Conservation (phyloP, 2,888 invertebrate genomes). For the Nemurella pictetii region DNA sequence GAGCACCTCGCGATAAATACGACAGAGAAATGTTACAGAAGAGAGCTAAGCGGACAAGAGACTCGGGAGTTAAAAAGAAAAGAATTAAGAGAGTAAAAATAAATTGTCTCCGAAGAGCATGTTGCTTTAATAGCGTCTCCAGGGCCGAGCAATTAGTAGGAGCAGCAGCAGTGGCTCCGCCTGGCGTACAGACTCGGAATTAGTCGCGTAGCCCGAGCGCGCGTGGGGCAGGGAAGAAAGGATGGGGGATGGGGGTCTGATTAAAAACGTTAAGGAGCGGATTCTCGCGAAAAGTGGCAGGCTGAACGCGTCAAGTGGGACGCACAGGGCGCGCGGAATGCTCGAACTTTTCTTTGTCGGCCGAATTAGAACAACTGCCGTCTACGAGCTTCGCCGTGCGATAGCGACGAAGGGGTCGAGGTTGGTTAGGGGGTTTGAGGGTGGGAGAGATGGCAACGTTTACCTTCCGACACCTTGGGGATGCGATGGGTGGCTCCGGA, state of each 20-base stretch:
- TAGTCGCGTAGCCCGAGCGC: conserved; percentile 44
- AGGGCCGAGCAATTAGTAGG: conserved; percentile 51
- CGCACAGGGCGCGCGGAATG: not conserved
- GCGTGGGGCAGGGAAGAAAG: conserved; percentile 24
- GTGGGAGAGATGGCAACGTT: not conserved
- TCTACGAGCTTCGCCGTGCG: not conserved
- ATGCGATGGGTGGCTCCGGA: not conserved
- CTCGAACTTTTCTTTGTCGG: not conserved
- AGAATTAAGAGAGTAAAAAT: conserved; percentile 47
- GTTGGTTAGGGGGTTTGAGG: not conserved
- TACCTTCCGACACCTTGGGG: not conserved
- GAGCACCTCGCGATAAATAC: not conserved
- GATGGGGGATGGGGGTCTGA: conserved; percentile 32
- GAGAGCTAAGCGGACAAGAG: conserved; percentile 21
- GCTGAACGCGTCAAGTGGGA: conserved; percentile 28
- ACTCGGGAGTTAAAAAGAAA: conserved; percentile 34
- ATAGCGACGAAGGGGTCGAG: not conserved
- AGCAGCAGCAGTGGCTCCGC: conserved; percentile 49
- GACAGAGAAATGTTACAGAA: not conserved
- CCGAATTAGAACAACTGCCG: not conserved
- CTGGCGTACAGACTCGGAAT: conserved; percentile 46
- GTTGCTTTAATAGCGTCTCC: conserved; percentile 47
- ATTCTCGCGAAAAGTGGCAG: not conserved
- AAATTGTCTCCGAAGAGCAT: conserved; percentile 45
- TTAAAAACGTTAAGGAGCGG: conserved; percentile 40